These are phyloP conservation scores for Alethe diademata DNA, from an alignment of 2,113 vertebrate species.

Conservation along the genomic window DNA sequence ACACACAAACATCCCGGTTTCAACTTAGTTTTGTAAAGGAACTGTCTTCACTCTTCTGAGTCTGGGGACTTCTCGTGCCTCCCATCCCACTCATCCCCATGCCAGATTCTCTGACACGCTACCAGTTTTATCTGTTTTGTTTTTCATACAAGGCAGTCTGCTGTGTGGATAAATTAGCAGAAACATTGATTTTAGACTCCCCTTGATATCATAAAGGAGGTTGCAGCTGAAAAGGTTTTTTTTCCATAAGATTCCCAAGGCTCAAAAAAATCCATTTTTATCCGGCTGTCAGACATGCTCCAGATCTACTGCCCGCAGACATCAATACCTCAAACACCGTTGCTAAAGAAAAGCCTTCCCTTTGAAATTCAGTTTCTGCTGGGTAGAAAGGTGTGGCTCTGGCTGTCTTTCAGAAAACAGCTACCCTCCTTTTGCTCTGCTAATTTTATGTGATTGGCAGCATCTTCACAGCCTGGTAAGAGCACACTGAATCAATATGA, in stretches of 20 bases:
- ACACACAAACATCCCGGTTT: neutral
- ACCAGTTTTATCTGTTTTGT: neutral
- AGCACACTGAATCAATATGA: neutral
- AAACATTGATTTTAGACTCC: neutral
- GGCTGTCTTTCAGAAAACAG: neutral
- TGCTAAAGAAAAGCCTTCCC: neutral
- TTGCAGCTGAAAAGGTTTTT: neutral
- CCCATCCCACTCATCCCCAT: neutral
- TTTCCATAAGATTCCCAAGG: neutral
- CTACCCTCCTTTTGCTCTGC: neutral
- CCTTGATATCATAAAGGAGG: neutral
- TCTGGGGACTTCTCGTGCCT: neutral
- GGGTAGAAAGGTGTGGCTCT: neutral
- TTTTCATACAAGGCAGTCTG: neutral
- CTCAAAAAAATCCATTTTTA: slow-evolving; percentile 6
- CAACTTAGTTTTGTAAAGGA: neutral
- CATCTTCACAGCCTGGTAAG: neutral
- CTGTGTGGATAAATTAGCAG: neutral
- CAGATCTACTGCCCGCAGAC: neutral
- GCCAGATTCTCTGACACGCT: neutral
- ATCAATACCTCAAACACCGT: neutral
- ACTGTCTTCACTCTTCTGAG: neutral
- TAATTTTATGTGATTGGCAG: neutral
- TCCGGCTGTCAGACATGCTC: neutral
- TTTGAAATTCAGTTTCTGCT: neutral